Evolutionary conservation across 2,888 invertebrate species (phyloP), one percentile per base, ranked within the genome.

Genomic region (Latheticus oryzae): DNA sequence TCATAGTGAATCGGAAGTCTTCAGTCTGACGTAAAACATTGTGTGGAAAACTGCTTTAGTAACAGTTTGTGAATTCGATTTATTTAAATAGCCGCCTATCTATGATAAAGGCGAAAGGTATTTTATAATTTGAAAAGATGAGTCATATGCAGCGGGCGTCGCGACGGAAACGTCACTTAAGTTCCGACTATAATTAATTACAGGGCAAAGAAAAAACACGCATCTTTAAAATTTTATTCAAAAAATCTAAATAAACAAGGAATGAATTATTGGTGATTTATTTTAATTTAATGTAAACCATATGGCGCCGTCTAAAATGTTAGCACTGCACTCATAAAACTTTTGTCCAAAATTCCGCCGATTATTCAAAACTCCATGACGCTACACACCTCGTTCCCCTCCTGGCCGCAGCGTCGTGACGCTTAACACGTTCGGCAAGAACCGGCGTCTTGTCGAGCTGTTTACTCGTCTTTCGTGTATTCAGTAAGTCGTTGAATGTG

Each of bases 401-500:
- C 63, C 60, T 45, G 28, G 9, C 9, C 3, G 62, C n/a, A n/a
- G 51, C 62, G 64, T 35, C 60, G 60, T 58, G 66, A 60, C 63
- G 62, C 58, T 56, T 15, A 45, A 26, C 23, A 23, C 54, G 48
- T 54, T 54, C 61, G 60, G 54, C 58, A 47, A 45, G 11, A 9
- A n/a, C 43, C 62, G 62, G 40, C 61, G 57, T 13, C 33, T 28
- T 37, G 47, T 42, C 63, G 65, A 61, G 63, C 57, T 56, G 40
- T 42, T 56, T 47, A 54, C 65, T 63, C 60, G 63, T 48, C 30
- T 51, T 40, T 35, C 42, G 43, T 62, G 58, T 47, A 57, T 53
- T 61, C 65, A 70, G 69, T 70, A 62, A 66, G 64, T 60, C 54
- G 62, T 64, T 60, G 69, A 61, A 65, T 65, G 69, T 66, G 65